Conservation (phyloP, 2,888 invertebrate genomes). For the Vesta saturnalis region DNA sequence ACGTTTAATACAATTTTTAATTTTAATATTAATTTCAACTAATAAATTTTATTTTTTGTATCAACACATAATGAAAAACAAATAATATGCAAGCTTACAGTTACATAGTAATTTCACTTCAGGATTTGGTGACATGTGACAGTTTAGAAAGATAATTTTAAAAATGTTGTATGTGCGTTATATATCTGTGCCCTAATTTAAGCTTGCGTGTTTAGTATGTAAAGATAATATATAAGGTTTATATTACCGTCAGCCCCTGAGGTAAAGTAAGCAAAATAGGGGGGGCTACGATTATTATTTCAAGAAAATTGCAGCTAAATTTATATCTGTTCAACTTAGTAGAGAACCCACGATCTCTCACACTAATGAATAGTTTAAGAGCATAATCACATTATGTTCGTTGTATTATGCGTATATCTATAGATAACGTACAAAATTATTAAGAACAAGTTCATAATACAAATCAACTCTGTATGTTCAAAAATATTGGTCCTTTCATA, state of each 20-base stretch:
- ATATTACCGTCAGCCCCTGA: slow-evolving; percentile 29
- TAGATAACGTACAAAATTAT: too few species aligned
- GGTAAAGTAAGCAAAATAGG: slow-evolving; percentile 14
- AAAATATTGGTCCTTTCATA: too few species aligned
- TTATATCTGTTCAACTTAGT: slow-evolving; percentile 34
- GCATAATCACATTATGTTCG: slow-evolving; percentile 27
- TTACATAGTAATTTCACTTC: too few species aligned
- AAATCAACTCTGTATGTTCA: too few species aligned
- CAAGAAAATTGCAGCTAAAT: slow-evolving; percentile 39
- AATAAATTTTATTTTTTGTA: too few species aligned
- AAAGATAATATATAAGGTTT: slow-evolving; percentile 36
- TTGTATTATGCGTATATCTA: neutral
- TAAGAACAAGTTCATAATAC: too few species aligned
- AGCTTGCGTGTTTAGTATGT: slow-evolving; percentile 14
- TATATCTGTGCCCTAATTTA: neutral
- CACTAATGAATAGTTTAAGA: slow-evolving; percentile 36
- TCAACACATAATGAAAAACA: too few species aligned
- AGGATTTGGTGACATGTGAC: too few species aligned
- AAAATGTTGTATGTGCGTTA: slow-evolving; percentile 15
- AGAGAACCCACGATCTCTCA: slow-evolving; percentile 33
- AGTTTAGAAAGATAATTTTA: too few species aligned
- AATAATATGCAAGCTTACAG: too few species aligned
- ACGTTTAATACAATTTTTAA: too few species aligned
- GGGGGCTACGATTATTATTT: slow-evolving; percentile 38
- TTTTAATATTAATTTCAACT: too few species aligned